Conservation (phyloP, 2,888 invertebrate species). For the Tinea semifulvella region DNA sequence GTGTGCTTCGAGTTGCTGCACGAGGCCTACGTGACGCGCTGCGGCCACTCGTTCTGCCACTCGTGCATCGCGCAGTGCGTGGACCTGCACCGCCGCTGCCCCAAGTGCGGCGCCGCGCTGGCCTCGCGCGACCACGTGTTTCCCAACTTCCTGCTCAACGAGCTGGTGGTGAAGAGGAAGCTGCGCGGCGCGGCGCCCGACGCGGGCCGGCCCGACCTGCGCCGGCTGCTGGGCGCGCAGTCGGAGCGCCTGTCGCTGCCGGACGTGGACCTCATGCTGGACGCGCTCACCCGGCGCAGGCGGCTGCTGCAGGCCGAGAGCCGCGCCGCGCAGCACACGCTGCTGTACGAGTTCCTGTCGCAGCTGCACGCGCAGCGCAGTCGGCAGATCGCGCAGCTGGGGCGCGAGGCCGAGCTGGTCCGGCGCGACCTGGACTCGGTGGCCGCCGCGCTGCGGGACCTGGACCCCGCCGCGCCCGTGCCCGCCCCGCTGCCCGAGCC, state of each 20-base stretch:
- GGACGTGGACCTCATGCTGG: constrained; percentile 84
- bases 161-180: constrained; percentile 49
- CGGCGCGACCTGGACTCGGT: constrained; percentile 78
- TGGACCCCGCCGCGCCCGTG: constrained; percentile 59
- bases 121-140: constrained; percentile 78
- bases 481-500: constrained; percentile 23
- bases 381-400: constrained; percentile 72
- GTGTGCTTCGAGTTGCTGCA: constrained; percentile 90
- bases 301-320: constrained; percentile 83
- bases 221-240: constrained; percentile 71
- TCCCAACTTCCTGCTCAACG: constrained; percentile 87
- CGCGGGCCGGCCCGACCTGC: constrained; percentile 28
- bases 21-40: constrained; percentile 90
- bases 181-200: constrained; percentile 21
- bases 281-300: constrained; percentile 80
- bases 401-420: constrained; percentile 72
- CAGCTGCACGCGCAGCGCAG: constrained; percentile 79
- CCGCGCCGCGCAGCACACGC: constrained; percentile 78
- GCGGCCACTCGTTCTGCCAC: constrained; percentile 93
- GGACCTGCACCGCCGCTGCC: constrained; percentile 85
- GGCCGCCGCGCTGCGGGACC: constrained; percentile 68
- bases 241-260: constrained; percentile 77
- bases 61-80: constrained; percentile 90
- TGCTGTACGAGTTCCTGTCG: constrained; percentile 85
- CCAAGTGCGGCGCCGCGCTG: constrained; percentile 81